A percentile compares a stretch with the other conserved stretches of the same genome.
Evolutionary conservation across 2,113 vertebrate genomes (phyloP).

Genomic region (Morone saxatilis): DNA sequence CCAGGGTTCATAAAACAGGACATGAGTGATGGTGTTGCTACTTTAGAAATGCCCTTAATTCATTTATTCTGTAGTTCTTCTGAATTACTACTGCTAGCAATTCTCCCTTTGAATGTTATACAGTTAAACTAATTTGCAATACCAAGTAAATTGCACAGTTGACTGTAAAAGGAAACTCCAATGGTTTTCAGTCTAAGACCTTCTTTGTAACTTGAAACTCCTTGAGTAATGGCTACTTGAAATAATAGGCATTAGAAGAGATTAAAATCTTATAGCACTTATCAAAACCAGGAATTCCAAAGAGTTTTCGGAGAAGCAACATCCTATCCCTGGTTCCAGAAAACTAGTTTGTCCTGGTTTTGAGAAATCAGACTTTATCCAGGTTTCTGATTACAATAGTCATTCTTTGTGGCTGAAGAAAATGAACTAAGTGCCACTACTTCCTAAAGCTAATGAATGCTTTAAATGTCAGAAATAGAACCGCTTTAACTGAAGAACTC

Average conservation of each 20-base stretch:
- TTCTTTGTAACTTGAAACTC: neutral
- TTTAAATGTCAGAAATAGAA: neutral
- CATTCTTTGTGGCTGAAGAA: neutral
- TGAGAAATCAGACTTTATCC: neutral
- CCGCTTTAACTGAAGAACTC: neutral
- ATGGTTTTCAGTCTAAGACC: neutral
- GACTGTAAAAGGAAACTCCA: neutral
- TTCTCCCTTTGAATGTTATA: neutral
- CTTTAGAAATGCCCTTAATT: slow-evolving; percentile 8
- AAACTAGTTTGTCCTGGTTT: no score
- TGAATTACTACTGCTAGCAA: neutral
- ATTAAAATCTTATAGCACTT: neutral
- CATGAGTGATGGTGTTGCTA: slow-evolving; percentile 35
- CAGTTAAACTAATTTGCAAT: slow-evolving; percentile 4
- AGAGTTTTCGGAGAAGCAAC: neutral
- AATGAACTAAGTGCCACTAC: neutral
- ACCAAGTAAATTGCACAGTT: neutral
- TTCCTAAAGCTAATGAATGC: neutral
- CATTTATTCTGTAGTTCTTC: neutral
- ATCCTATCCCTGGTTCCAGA: neutral
- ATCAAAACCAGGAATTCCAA: neutral
- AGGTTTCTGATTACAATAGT: no score
- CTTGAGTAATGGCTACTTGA: neutral
- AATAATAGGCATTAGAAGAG: neutral
- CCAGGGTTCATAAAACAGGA: slow-evolving; percentile 41